Evolutionary conservation across 35 echinoderm and acorn worm species (phyloP).

Genomic region (Ptychodera flava): DNA sequence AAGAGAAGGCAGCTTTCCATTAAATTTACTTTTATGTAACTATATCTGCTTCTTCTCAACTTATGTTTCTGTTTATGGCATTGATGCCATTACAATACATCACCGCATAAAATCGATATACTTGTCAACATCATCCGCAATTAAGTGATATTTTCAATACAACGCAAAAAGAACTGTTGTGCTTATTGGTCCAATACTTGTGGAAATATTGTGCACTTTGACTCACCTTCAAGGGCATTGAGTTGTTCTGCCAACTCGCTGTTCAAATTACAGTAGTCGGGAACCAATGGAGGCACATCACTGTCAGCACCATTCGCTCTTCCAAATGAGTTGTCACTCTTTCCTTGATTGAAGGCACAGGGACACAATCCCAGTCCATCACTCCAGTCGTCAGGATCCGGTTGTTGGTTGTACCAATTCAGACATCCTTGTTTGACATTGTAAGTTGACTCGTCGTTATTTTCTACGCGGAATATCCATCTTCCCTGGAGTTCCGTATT

Average conservation of each 20-base stretch:
- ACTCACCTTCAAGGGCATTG: background rate
- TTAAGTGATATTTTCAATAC: too few relatives aligned
- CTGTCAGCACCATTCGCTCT: background rate
- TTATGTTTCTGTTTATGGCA: too few relatives aligned
- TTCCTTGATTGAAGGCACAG: conserved; percentile 19
- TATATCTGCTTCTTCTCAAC: too few relatives aligned
- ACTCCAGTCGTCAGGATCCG: background rate
- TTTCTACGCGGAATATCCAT: conserved; percentile 31
- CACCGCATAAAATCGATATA: too few relatives aligned
- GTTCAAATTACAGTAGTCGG: background rate
- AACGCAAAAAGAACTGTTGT: too few relatives aligned
- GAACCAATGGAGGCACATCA: background rate
- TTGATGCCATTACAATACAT: too few relatives aligned
- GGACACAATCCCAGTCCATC: conserved; percentile 14
- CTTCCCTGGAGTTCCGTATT: conserved; percentile 9
- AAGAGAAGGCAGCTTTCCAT: too few relatives aligned
- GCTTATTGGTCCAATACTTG: too few relatives aligned
- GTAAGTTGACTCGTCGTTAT: conserved; percentile 14
- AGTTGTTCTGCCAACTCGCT: background rate
- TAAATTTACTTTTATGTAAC: too few relatives aligned
- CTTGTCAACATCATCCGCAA: too few relatives aligned
- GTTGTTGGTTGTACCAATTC: conserved; percentile 32
- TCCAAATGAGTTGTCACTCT: background rate
- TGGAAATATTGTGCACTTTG: too few relatives aligned
- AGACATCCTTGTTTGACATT: conserved; percentile 34